Percentiles rank a stretch among this genome's conserved stretches.
Evolutionary conservation across 2,113 vertebrate genomes (phyloP).

Genomic region (Pristiophorus japonicus): DNA sequence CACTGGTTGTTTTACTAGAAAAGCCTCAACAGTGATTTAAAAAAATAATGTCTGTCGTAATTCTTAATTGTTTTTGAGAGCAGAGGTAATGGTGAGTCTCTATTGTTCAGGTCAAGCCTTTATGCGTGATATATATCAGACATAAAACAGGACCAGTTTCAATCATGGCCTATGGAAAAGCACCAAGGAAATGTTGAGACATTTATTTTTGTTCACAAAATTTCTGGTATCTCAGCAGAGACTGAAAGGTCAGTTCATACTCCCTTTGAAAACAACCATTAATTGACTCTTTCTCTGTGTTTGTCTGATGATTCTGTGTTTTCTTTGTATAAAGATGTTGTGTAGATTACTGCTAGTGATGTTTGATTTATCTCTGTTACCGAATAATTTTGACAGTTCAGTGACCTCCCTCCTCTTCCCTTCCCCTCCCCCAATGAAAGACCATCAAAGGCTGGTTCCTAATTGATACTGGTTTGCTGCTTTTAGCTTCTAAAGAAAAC

Average conservation of each 20-base stretch:
- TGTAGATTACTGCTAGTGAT: constrained; percentile 9
- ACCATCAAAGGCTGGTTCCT: not conserved
- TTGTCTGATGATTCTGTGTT: constrained; percentile 16
- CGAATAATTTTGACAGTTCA: not conserved
- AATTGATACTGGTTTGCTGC: constrained; percentile 10
- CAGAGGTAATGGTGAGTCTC: not conserved
- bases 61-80: not conserved
- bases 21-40: not conserved
- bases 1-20: not conserved
- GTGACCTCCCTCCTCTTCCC: not conserved
- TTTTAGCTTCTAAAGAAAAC: not conserved
- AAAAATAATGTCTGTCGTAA: not conserved
- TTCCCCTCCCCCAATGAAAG: not conserved
- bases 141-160: not conserved
- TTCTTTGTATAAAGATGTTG: not conserved
- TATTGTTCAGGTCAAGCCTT: not conserved
- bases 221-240: not conserved
- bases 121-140: not conserved
- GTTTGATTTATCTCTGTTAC: not conserved
- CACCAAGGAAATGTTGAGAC: not conserved
- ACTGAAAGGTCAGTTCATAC: not conserved
- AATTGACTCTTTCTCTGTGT: not conserved
- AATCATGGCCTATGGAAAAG: not conserved
- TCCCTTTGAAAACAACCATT: not conserved
- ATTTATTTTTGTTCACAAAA: constrained; percentile 2